These are phyloP conservation scores for Drosophila maculinotata DNA, from an alignment of 2,888 invertebrate genomes.

Conservation along the genomic window DNA sequence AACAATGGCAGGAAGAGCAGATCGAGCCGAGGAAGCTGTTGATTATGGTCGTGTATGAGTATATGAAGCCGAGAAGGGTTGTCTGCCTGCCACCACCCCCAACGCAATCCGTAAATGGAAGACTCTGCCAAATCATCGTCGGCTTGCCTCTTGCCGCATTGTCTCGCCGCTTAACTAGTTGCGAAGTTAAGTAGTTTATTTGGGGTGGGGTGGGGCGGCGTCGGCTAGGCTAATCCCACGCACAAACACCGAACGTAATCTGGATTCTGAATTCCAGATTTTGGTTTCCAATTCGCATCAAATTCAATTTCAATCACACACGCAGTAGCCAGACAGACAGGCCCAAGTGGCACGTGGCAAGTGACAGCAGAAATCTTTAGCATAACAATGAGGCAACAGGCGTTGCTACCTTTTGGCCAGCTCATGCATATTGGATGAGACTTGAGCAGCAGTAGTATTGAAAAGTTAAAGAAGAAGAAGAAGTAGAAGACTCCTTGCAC, in stretches of 20 bases:
- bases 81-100: slow-evolving; percentile 15
- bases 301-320: slow-evolving; percentile 81
- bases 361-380: slow-evolving; percentile 74
- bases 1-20: slow-evolving; percentile 73
- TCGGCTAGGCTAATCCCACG: slow-evolving; percentile 44
- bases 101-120: not conserved
- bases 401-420: slow-evolving; percentile 63
- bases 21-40: slow-evolving; percentile 66
- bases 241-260: slow-evolving; percentile 47
- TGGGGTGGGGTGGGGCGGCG: slow-evolving; percentile 44
- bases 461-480: not conserved
- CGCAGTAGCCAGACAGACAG: slow-evolving; percentile 49
- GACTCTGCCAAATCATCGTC: slow-evolving; percentile 54
- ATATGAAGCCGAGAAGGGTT: slow-evolving; percentile 64
- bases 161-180: slow-evolving; percentile 80
- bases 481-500: slow-evolving; percentile 36
- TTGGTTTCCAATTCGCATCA: slow-evolving; percentile 57
- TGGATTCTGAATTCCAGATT: slow-evolving; percentile 24
- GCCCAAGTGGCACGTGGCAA: slow-evolving; percentile 70
- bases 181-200: slow-evolving; percentile 83
- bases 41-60: slow-evolving; percentile 42
- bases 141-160: slow-evolving; percentile 50
- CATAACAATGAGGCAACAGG: slow-evolving; percentile 70
- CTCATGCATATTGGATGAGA: slow-evolving; percentile 79
- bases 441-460: slow-evolving; percentile 1